A percentile compares a stretch with the other conserved stretches of the same genome.
These are phyloP conservation scores for Aphelenchoides fujianensis DNA, from an alignment of 1,140 invertebrate genomes.

Conservation along the genomic window DNA sequence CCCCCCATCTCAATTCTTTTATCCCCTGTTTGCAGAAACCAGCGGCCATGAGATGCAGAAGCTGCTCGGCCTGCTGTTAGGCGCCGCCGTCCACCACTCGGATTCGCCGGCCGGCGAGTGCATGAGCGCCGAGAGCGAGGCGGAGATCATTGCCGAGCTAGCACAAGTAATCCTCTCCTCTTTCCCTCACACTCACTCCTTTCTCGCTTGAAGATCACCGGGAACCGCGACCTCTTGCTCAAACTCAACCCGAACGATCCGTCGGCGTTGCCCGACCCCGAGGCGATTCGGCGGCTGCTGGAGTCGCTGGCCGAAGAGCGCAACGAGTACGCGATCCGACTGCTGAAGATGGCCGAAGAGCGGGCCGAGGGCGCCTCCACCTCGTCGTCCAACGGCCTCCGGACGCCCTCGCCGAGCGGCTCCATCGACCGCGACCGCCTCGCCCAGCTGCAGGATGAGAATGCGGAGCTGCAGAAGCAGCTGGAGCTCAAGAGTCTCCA, in stretches of 20 bases:
- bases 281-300: slow-evolving; percentile 16
- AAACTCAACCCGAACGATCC: neutral
- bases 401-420: neutral
- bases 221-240: neutral
- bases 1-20: too few species aligned
- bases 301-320: slow-evolving; percentile 38
- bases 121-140: slow-evolving; percentile 32
- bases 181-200: too few species aligned
- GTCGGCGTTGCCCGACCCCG: neutral
- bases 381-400: slow-evolving; percentile 30
- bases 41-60: slow-evolving; percentile 79
- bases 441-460: neutral
- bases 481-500: neutral
- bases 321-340: slow-evolving; percentile 37
- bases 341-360: slow-evolving; percentile 44
- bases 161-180: slow-evolving; percentile 33
- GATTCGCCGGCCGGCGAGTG: slow-evolving; percentile 81
- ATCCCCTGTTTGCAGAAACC: slow-evolving; percentile 65
- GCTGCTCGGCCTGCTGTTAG: slow-evolving; percentile 79
- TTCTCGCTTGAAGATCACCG: neutral
- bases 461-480: neutral
- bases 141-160: slow-evolving; percentile 33
- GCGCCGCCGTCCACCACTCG: slow-evolving; percentile 85
- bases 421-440: neutral
- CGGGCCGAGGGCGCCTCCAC: slow-evolving; percentile 31